These are phyloP conservation scores for Dryobates pubescens DNA, from an alignment of 2,797 vertebrate species.

Conservation along the genomic window DNA sequence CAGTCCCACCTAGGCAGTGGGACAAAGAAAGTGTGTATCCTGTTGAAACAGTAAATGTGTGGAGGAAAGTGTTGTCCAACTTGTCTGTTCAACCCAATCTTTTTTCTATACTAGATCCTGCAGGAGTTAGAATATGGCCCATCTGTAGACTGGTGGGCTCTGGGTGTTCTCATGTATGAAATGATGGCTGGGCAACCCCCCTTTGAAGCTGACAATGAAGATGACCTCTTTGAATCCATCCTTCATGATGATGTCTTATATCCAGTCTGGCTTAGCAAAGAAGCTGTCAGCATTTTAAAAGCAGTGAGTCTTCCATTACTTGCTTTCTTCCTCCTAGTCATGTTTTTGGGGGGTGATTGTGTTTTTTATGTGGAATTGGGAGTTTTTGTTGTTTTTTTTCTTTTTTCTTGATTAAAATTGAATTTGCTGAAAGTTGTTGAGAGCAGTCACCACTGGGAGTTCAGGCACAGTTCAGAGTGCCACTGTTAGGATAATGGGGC, in stretches of 20 bases:
- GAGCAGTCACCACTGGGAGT: slow-evolving; percentile 61
- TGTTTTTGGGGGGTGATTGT: background rate
- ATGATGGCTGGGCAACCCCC: slow-evolving; percentile 98
- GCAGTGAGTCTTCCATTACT: slow-evolving; percentile 82
- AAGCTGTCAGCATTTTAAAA: slow-evolving; percentile 95
- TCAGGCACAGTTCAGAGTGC: slow-evolving; percentile 74
- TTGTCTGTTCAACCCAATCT: background rate
- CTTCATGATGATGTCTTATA: slow-evolving; percentile 95
- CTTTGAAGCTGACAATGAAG: slow-evolving; percentile 96
- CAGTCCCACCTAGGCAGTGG: background rate
- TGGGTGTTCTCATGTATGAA: slow-evolving; percentile 96
- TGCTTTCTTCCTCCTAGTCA: background rate
- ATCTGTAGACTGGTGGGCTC: slow-evolving; percentile 96
- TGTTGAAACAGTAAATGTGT: background rate
- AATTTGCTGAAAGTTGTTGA: slow-evolving; percentile 61
- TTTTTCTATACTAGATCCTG: slow-evolving; percentile 83
- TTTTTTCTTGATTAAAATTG: slow-evolving; percentile 22
- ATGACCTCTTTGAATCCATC: slow-evolving; percentile 96
- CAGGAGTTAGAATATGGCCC: slow-evolving; percentile 95
- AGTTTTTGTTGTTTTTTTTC: background rate
- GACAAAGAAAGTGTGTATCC: background rate
- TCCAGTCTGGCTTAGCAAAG: slow-evolving; percentile 97
- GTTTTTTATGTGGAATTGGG: too few relatives aligned
- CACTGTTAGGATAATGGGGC: slow-evolving; percentile 63
- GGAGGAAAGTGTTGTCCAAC: background rate